Base-by-base conservation (phyloP, 2,113 vertebrate genomes). In the Propithecus coquereli region DNA sequence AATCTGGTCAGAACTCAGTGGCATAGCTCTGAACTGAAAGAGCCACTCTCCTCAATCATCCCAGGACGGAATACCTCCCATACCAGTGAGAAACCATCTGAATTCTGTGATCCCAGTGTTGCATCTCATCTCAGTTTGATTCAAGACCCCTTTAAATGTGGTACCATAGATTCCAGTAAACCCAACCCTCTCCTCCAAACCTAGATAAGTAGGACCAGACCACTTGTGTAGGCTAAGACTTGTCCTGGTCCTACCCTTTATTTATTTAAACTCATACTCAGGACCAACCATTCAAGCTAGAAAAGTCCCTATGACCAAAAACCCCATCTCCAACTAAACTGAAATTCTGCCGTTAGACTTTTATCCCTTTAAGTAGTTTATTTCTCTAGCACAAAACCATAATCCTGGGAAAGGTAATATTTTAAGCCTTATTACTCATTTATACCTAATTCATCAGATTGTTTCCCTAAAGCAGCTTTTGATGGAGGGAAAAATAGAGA, bases 381-480 rank as follows among this genome's bases (percentile, higher is more conserved):
- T 86, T 96, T 86, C 92, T 87, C 94, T 83, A 91, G 43, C 83
- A 96, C 45, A 96, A 97, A 97, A 68, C 83, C 92, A 34, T 94
- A 96, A 96, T 96, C 97, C 89, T 37, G 14, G n/a, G 85, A 95
- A 97, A 95, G 18, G 92, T 92, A 96, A 76, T 97, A 83, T 95
- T 95, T 95, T 97, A 97, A 97, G 79, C 91, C 74, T 83, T 82
- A 91, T 81, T 87, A 79, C 91, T 95, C 87, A 93, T 87, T 96
- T 97, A 96, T 94, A 93, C 70, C 93, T 95, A 98, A 93, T 96
- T 97, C 93, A 94, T 94, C 88, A 95, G 80, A 93, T 96, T 95
- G 88, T 84, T 96, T 93, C 89, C 94, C 70, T 68, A 94, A 97
- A 97, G 90, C 95, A 87, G 95, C 79, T 96, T 97, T 94, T 84